These are phyloP conservation scores for Lepisosteus osseus DNA, from an alignment of 2,113 vertebrate species.

Conservation along the genomic window DNA sequence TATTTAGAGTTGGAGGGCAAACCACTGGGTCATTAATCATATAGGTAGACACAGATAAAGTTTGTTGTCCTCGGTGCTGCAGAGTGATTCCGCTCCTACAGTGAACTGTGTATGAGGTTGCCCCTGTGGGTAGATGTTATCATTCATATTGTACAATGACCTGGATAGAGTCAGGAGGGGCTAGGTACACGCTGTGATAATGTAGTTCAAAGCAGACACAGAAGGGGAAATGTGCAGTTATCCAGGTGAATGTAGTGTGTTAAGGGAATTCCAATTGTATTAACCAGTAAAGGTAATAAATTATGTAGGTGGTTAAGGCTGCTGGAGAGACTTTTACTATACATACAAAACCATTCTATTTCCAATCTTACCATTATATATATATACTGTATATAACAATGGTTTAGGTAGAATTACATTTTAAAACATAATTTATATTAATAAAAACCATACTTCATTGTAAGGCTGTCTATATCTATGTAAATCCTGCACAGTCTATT, in stretches of 20 bases:
- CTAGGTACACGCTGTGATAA: constrained; percentile 2
- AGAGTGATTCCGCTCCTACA: not conserved
- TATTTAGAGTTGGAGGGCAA: not conserved
- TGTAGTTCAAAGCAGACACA: not conserved
- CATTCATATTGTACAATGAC: constrained; percentile 12
- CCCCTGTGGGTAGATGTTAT: not conserved
- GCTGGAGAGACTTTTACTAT: not conserved
- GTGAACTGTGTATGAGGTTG: constrained; percentile 4
- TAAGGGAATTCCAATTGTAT: not conserved
- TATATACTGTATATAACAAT: too few relatives aligned
- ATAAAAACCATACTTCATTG: too few relatives aligned
- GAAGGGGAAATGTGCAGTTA: not conserved
- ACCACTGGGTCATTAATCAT: not conserved
- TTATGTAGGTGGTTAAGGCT: not conserved
- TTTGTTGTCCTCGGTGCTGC: too few relatives aligned
- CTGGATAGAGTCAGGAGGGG: constrained; percentile 3
- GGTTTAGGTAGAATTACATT: too few relatives aligned
- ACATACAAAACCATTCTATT: too few relatives aligned
- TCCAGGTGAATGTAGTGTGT: not conserved
- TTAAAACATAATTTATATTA: too few relatives aligned
- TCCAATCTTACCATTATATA: too few relatives aligned
- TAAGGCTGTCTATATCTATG: too few relatives aligned
- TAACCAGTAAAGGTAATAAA: not conserved
- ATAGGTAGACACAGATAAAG: not conserved
- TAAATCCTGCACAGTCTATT: too few relatives aligned